Evolutionary conservation across 1,140 invertebrate genomes (phyloP).

Genomic region (Pentalonia nigronervosa): DNA sequence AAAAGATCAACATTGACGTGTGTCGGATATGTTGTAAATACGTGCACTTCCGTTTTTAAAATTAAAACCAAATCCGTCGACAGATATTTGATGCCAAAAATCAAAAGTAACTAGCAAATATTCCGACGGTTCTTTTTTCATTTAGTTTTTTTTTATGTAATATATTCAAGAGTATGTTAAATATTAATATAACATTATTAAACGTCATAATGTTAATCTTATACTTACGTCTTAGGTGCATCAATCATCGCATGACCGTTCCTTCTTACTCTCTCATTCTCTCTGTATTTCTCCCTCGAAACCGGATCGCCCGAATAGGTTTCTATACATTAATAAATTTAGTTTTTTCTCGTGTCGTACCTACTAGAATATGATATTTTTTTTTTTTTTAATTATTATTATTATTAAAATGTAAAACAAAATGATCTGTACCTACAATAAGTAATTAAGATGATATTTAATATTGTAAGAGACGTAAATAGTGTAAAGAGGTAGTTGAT

Average conservation of each 20-base stretch:
- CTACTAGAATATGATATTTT: background rate
- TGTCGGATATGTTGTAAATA: background rate
- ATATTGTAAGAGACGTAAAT: too few relatives aligned
- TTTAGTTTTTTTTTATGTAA: background rate
- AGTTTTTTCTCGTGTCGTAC: background rate
- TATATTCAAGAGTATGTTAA: too few relatives aligned
- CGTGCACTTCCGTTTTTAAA: background rate
- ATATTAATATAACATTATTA: background rate
- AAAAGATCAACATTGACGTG: background rate
- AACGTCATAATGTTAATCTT: background rate
- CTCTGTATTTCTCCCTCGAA: background rate
- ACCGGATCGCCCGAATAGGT: too few relatives aligned
- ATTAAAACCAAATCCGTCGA: background rate
- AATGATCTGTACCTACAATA: too few relatives aligned
- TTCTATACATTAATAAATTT: background rate
- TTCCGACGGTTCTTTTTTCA: background rate
- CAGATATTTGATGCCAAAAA: conserved; percentile 1
- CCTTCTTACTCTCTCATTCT: background rate
- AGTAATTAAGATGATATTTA: too few relatives aligned
- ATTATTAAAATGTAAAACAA: background rate
- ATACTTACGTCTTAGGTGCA: background rate
- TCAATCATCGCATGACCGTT: background rate
- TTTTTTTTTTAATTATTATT: background rate
- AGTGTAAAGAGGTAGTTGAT: too few relatives aligned
- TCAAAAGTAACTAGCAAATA: background rate